These are phyloP conservation scores for Phasia obesa DNA, from an alignment of 2,888 invertebrate genomes.

Conservation along the genomic window DNA sequence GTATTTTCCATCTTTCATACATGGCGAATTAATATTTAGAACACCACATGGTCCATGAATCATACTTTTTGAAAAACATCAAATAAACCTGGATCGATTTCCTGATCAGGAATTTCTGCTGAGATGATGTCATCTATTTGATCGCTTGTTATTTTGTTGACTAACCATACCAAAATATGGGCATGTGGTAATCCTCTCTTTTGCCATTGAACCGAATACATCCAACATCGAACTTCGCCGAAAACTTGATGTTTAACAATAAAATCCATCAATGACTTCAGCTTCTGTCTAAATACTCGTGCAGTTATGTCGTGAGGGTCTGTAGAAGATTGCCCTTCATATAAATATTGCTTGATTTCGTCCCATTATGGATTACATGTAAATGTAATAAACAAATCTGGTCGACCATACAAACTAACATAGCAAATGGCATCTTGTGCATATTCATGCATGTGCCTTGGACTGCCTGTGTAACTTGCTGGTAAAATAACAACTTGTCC, in stretches of 20 bases:
- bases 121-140: slow-evolving; percentile 75
- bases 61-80: slow-evolving; percentile 64
- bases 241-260: slow-evolving; percentile 50
- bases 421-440: not conserved
- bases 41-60: slow-evolving; percentile 70
- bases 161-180: slow-evolving; percentile 77
- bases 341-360: slow-evolving; percentile 12
- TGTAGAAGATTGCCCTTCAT: slow-evolving; percentile 5
- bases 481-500: slow-evolving; percentile 10
- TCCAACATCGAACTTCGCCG: slow-evolving; percentile 68
- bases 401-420: not conserved
- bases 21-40: slow-evolving; percentile 67
- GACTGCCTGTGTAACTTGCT: not conserved
- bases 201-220: slow-evolving; percentile 73
- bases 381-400: too few relatives aligned
- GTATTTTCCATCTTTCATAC: slow-evolving; percentile 66
- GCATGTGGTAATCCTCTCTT: slow-evolving; percentile 78
- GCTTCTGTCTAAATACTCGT: slow-evolving; percentile 15
- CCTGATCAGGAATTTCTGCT: slow-evolving; percentile 73
- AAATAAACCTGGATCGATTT: slow-evolving; percentile 61
- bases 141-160: slow-evolving; percentile 74
- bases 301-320: slow-evolving; percentile 30
- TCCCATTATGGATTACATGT: slow-evolving; percentile 44
- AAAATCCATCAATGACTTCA: slow-evolving; percentile 26
- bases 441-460: slow-evolving; percentile 10